Conservation (phyloP, 1,140 invertebrate genomes). For the Pectinophora gossypiella region DNA sequence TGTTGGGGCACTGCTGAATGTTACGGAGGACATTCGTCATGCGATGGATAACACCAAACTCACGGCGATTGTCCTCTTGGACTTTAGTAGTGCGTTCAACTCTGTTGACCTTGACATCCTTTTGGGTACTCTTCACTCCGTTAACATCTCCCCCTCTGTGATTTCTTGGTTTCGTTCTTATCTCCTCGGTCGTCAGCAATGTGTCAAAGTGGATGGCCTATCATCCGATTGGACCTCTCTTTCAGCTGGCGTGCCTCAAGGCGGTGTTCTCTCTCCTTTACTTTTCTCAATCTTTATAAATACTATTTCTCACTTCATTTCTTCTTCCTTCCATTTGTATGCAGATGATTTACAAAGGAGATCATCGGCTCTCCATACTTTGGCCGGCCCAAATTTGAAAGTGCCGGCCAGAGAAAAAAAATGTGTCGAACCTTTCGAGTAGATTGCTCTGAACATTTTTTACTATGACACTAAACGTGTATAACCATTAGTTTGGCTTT, state of each 20-base stretch:
- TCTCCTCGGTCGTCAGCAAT: not conserved
- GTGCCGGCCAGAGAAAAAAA: too few species aligned
- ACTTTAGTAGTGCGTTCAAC: conserved; percentile 3
- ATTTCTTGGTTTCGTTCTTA: not conserved
- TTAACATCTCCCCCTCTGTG: not conserved
- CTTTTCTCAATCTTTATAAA: conserved; percentile 1
- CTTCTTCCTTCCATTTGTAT: not conserved
- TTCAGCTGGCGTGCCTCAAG: not conserved
- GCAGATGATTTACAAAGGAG: conserved; percentile 3
- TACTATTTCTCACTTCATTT: not conserved
- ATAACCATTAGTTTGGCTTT: too few species aligned
- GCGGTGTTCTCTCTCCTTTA: not conserved
- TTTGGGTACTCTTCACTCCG: not conserved
- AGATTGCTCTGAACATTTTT: too few species aligned
- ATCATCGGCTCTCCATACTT: too few species aligned
- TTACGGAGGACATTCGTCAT: conserved; percentile 1
- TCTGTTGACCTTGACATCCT: conserved; percentile 3
- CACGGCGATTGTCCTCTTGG: not conserved
- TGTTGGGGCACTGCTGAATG: not conserved
- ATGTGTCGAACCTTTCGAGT: too few species aligned
- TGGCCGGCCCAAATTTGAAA: too few species aligned
- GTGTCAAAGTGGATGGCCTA: not conserved
- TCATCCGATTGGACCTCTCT: not conserved
- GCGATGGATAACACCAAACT: not conserved
- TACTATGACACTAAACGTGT: too few species aligned